Base-by-base conservation (phyloP, 2,797 vertebrate species). In the Poecilia wingei region DNA sequence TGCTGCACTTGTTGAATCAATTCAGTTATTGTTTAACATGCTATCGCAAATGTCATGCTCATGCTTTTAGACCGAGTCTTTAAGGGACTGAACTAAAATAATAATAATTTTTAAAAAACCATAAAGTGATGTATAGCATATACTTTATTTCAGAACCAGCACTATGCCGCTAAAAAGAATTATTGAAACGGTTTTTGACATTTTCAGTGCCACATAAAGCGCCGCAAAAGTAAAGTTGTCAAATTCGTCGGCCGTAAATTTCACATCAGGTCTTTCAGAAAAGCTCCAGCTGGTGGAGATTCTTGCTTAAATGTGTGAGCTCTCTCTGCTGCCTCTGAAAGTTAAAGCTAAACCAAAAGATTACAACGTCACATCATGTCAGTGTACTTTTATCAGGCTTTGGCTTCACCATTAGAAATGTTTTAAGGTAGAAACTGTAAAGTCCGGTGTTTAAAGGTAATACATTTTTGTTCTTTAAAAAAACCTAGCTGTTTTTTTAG, bases 221-320 rank as follows among this genome's bases (percentile, higher is more conserved):
- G 59, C 31, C 18, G 59, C 59, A 64, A 64, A 68, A 68, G 22
- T 68, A 41, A 68, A 68, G 8, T 64, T 33, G 59, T 66, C 61
- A 66, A 10, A 36, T 20, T 66, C 20, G 10, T 39, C 1, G 0
- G 8, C 33, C 9, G 9, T 20, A 6, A 22, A 18, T 39, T 7
- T 36, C 33, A 22, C 18, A 10, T 9, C 33, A 66, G 61, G 22
- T 66, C 33, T 66, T 49, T 33, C 0, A 39, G 64, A 66, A 36
- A 18, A 64, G 16, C 31, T 64, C 59, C 31, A 64, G 59, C 8
- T 16, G 7, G 59, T 8, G 59, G 1, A 3, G 31, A 61, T 7
- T 61, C 14, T 59, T 59, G 4, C 4, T 16, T 33, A 6, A 61
- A 33, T 31, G 57, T 28, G 28, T 61, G 57, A 61, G 14, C 31